Evolutionary conservation across 2,888 invertebrate species (phyloP), one percentile per base, ranked within the genome.

Genomic region (Aphidius colemani): DNA sequence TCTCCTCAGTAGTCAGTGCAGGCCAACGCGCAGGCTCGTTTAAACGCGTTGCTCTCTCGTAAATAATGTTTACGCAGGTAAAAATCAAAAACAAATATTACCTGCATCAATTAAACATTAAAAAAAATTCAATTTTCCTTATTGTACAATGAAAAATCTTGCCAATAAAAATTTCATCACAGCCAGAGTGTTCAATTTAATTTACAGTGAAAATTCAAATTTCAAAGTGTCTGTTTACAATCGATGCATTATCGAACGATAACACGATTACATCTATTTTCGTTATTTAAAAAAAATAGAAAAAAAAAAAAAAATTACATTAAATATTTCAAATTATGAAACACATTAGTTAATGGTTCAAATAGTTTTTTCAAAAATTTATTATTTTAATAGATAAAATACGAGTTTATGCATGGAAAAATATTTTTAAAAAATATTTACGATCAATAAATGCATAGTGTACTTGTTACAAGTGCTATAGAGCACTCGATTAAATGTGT

Each of bases 11-110:
- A n/a, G n/a, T n/a, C n/a, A n/a, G 81, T 81, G 77, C 76, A 73
- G 78, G 75, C 75, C 74, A 80, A 75, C 80, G 81, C 81, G 81
- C 81, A 81, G 80, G 77, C 79, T 76, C 79, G 79, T 74, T 73
- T 72, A 77, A 74, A 75, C 73, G 75, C 71, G 72, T 72, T 69
- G 57, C 50, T 18, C 13, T 18, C 61, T 64, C 44, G 55, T 57
- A 49, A 45, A 55, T 60, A 53, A 55, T 63, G 50, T 49, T 51
- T 30, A 66, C 70, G 70, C 68, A 69, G 70, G 71, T 70, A n/a
- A n/a, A n/a, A n/a, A n/a, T n/a, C n/a, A n/a, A n/a, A n/a, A n/a
- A 69, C 71, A 68, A 70, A 67, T 66, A 68, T 65, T 56, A 30
- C 53, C 30, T 13, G 45, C 9, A 50, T 3, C n/a, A 56, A 45